Conservation (phyloP, 2,888 invertebrate genomes). For the Dorcus hopei region DNA sequence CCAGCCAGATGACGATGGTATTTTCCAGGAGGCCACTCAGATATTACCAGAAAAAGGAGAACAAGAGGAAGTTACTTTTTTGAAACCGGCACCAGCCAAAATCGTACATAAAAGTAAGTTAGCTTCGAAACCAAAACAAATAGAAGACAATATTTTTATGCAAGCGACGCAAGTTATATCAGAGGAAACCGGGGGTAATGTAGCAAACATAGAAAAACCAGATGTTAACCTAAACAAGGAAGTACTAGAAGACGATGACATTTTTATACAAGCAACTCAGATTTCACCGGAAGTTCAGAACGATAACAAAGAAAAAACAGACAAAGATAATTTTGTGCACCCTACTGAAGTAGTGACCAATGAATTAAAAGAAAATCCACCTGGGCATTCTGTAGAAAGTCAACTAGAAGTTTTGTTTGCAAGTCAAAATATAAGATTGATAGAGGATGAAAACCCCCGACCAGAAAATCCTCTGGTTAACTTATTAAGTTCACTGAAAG, state of each 20-base stretch:
- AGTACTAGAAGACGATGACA: conserved; percentile 1
- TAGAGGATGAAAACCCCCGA: conserved; percentile 13
- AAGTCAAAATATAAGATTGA: conserved; percentile 25
- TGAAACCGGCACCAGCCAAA: not conserved
- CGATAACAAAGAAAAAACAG: not conserved
- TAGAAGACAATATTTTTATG: conserved; percentile 6
- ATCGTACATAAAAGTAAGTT: not conserved
- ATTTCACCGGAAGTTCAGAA: not conserved
- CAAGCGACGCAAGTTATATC: conserved; percentile 14
- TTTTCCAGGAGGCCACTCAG: conserved; percentile 9
- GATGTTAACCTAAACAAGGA: not conserved
- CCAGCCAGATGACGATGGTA: conserved; percentile 2
- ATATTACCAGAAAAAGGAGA: not conserved
- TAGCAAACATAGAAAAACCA: not conserved
- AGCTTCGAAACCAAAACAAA: not conserved
- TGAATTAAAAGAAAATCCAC: not conserved
- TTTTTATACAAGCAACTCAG: conserved; percentile 19
- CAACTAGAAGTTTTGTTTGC: conserved; percentile 32
- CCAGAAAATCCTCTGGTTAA: conserved; percentile 27
- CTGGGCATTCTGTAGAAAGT: conserved; percentile 24
- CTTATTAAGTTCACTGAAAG: conserved; percentile 15
- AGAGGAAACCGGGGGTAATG: not conserved
- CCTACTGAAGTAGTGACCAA: not conserved
- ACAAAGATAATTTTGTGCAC: not conserved
- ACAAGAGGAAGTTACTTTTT: not conserved